Percentiles rank a stretch among this genome's conserved stretches.
phyloP scores from a whole-genome alignment of 2,888 invertebrate genomes.

The Epinotia demarniana region DNA sequence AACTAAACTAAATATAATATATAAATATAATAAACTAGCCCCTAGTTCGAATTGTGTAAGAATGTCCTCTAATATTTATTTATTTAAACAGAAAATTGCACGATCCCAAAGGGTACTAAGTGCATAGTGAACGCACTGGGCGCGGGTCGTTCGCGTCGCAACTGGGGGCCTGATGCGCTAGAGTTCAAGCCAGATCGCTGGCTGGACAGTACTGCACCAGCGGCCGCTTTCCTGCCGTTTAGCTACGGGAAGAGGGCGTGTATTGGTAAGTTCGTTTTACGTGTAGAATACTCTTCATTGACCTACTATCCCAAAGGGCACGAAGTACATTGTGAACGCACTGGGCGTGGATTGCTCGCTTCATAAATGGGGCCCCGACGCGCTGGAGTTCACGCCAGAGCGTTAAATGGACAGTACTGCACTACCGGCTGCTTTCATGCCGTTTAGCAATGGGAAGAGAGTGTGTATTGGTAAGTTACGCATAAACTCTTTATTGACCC shows the following conservation, averaged over 20 bases:
- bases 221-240: slow-evolving; percentile 60
- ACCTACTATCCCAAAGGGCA: slow-evolving; percentile 59
- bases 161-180: slow-evolving; percentile 65
- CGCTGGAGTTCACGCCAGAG: neutral
- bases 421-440: neutral
- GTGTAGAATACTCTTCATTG: too few species aligned
- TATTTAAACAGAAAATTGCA: slow-evolving; percentile 58
- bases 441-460: neutral
- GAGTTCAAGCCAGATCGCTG: slow-evolving; percentile 68
- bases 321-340: slow-evolving; percentile 57
- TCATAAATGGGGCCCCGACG: neutral
- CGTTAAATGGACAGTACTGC: neutral
- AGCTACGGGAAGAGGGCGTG: slow-evolving; percentile 66
- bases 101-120: slow-evolving; percentile 59
- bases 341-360: slow-evolving; percentile 55
- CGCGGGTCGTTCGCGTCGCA: slow-evolving; percentile 60
- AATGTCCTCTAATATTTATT: neutral
- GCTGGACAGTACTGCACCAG: slow-evolving; percentile 52
- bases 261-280: slow-evolving; percentile 56
- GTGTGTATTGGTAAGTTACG: neutral
- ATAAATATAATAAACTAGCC: too few species aligned
- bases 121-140: slow-evolving; percentile 63
- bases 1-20: too few species aligned
- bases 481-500: neutral
- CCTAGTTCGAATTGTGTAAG: too few species aligned